Evolutionary conservation across 2,113 vertebrate genomes (phyloP).

Genomic region (Pygoscelis antarcticus): DNA sequence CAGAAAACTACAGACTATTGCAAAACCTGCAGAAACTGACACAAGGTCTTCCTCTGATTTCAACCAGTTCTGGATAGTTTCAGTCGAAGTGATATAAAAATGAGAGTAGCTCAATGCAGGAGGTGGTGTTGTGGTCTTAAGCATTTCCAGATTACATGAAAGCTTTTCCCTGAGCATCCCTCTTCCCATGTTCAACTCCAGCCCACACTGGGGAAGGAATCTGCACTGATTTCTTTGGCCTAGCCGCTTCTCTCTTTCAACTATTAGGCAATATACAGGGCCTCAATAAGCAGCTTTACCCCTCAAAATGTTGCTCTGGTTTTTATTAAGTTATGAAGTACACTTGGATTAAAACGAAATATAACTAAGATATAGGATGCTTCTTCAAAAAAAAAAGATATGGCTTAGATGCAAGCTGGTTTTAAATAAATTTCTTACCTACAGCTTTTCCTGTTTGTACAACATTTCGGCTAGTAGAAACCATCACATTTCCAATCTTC

Average conservation of each 20-base stretch:
- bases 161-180: background rate
- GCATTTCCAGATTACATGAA: background rate
- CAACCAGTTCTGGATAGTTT: background rate
- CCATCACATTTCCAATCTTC: conserved; percentile 93
- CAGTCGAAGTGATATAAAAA: background rate
- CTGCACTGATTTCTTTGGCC: background rate
- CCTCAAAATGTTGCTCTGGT: background rate
- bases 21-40: background rate
- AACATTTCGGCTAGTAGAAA: conserved; percentile 91
- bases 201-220: background rate
- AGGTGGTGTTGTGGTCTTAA: background rate
- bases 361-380: background rate
- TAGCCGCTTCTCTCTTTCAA: background rate
- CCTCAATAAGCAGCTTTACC: background rate
- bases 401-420: rapidly evolving
- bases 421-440: conserved; percentile 76
- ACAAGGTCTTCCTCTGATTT: background rate
- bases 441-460: conserved; percentile 96
- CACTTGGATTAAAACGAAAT: background rate
- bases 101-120: background rate
- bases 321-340: background rate
- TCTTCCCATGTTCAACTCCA: background rate
- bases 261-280: background rate
- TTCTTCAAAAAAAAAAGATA: background rate
- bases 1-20: background rate